A percentile compares a stretch with the other conserved stretches of the same genome.
Evolutionary conservation across 2,113 vertebrate species (phyloP).

Genomic region (Edolisoma coerulescens): DNA sequence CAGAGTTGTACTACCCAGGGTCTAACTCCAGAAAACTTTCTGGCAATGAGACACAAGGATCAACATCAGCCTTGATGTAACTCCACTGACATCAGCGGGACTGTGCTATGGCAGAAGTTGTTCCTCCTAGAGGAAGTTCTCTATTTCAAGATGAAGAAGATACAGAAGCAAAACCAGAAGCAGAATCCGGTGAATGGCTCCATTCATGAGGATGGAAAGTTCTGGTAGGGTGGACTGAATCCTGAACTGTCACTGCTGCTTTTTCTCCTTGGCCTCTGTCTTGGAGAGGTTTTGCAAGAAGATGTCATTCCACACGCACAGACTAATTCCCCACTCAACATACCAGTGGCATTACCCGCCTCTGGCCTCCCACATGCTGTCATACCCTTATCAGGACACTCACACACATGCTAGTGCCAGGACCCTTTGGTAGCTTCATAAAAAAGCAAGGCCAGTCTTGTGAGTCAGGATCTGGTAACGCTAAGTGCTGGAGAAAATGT

Average conservation of each 20-base stretch:
- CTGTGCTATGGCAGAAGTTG: not conserved
- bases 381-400: slow-evolving; percentile 42
- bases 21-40: not conserved
- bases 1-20: not conserved
- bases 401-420: slow-evolving; percentile 6
- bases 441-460: slow-evolving; percentile 3
- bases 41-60: not conserved
- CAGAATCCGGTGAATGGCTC: not conserved
- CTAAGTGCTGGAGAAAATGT: slow-evolving; percentile 34
- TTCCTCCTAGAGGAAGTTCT: not conserved
- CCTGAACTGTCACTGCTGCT: not conserved
- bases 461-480: slow-evolving; percentile 47
- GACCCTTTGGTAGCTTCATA: slow-evolving; percentile 29
- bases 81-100: not conserved
- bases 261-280: not conserved
- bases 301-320: not conserved
- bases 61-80: not conserved
- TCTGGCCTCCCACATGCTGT: slow-evolving; percentile 8
- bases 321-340: slow-evolving; percentile 31
- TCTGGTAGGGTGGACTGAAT: not conserved
- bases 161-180: not conserved
- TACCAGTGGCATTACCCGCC: slow-evolving; percentile 43
- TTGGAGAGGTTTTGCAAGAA: not conserved
- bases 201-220: slow-evolving; percentile 11
- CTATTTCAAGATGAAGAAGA: not conserved